Base-by-base conservation (phyloP, 2,888 invertebrate species). In the Cataglyphis livida region DNA sequence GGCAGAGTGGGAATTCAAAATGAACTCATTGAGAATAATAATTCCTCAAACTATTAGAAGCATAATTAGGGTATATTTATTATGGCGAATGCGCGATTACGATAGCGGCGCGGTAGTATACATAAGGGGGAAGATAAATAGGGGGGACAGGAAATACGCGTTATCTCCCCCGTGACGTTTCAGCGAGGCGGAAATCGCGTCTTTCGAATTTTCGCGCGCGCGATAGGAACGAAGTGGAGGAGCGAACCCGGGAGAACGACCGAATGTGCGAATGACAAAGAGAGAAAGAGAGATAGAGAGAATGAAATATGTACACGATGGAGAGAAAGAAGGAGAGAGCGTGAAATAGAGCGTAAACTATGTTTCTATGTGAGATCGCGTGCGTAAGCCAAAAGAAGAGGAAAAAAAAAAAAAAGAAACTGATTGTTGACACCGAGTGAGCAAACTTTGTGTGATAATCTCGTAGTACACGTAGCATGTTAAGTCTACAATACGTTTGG, bases 371-470 rank as follows among this genome's bases (percentile, higher is more conserved):
- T 86, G 85, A 88, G 91, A 87, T 90, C 90, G 91, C 91, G 92
- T 91, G 92, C 92, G 92, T 92, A 91, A 90, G 92, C 91, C 90
- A 91, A 85, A 87, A 81, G 74, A 75, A 79, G 41, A 41, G 65
- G 62, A 83, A 78, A 57, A 74, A 74, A 81, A 21, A 41, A 59
- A 83, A 81, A 85, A 76, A 59, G 48, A 85, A 90, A 93, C 93
- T 92, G 93, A 93, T 93, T 92, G 93, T 93, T 93, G 92, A 93
- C 92, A 93, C 91, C 93, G 93, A 92, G 92, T 92, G 93, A 93
- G 92, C 92, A 91, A 87, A 91, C 91, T 93, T 92, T 92, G 93
- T 93, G 93, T 93, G 93, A 94, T 94, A 93, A 94, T 93, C 93
- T 93, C 93, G 92, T 90, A 92, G 91, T 93, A 93, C 92, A 93